A percentile compares a stretch with the other conserved stretches of the same genome.
Conservation (phyloP, 2,888 invertebrate genomes). For the Formica aserva region DNA sequence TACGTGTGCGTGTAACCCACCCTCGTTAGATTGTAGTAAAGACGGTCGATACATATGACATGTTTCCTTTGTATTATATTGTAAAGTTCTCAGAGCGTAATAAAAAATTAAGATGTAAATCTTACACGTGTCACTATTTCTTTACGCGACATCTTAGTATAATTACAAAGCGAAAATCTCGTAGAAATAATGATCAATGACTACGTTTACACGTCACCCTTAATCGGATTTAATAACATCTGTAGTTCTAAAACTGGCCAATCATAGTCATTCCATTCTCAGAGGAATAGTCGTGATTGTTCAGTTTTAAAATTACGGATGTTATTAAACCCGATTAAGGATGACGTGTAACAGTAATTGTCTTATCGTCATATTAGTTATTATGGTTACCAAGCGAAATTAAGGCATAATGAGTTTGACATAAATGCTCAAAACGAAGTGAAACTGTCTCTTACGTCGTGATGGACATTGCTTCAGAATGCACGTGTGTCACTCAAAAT, state of each 20-base stretch:
- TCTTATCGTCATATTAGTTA: conserved; percentile 4
- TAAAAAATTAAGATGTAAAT: conserved; percentile 81
- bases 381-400: conserved; percentile 4
- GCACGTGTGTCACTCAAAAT: conserved; percentile 10
- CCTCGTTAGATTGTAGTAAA: conserved; percentile 63
- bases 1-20: conserved; percentile 58
- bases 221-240: no score
- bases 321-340: no score
- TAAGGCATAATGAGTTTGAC: conserved; percentile 1
- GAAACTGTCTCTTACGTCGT: conserved; percentile 59
- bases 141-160: not conserved
- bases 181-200: not conserved
- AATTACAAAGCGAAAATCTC: conserved; percentile 23
- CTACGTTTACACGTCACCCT: no score
- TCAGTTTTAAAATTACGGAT: no score
- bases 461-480: conserved; percentile 47
- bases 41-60: conserved; percentile 60
- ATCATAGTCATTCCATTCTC: no score
- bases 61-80: conserved; percentile 84
- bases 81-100: conserved; percentile 83
- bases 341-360: not conserved
- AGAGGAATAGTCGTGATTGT: no score
- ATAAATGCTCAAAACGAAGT: conserved; percentile 50
- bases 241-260: no score
- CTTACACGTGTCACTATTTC: conserved; percentile 66